Percentiles rank a stretch among this genome's conserved stretches.
These are phyloP conservation scores for Tachysurus vachellii DNA, from an alignment of 2,113 vertebrate genomes.

Conservation along the genomic window DNA sequence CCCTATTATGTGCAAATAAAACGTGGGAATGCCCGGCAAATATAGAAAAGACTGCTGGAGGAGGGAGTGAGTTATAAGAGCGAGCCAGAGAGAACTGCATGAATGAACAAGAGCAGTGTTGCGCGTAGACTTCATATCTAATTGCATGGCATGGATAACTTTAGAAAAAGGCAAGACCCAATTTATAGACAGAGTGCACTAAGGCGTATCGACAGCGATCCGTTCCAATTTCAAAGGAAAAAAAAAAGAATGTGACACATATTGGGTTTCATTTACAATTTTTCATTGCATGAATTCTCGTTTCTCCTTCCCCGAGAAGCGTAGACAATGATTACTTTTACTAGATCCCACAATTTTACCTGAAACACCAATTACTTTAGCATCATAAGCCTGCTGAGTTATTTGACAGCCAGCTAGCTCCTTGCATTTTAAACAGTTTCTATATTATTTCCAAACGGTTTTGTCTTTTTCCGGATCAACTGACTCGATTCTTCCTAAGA, in stretches of 20 bases:
- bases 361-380: background rate
- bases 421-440: background rate
- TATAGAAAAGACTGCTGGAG: slow-evolving; percentile 61
- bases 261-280: slow-evolving; percentile 17
- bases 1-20: slow-evolving; percentile 42
- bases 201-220: slow-evolving; percentile 4
- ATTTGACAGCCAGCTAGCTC: background rate
- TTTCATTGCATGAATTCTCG: background rate
- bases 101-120: slow-evolving; percentile 16
- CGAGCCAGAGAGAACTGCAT: slow-evolving; percentile 13
- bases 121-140: background rate
- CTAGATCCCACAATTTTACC: slow-evolving; percentile 3
- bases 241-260: background rate
- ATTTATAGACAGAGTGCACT: background rate
- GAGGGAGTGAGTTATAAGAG: slow-evolving; percentile 48
- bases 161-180: slow-evolving; percentile 1
- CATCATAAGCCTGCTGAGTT: background rate
- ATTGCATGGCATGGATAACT: slow-evolving; percentile 14
- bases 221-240: background rate
- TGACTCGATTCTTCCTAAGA: background rate
- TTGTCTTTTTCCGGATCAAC: background rate
- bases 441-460: background rate
- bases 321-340: background rate
- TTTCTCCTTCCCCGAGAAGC: background rate
- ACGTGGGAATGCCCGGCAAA: slow-evolving; percentile 65